Evolutionary conservation across 2,113 vertebrate species (phyloP).

Genomic region (Dicerorhinus sumatrensis): DNA sequence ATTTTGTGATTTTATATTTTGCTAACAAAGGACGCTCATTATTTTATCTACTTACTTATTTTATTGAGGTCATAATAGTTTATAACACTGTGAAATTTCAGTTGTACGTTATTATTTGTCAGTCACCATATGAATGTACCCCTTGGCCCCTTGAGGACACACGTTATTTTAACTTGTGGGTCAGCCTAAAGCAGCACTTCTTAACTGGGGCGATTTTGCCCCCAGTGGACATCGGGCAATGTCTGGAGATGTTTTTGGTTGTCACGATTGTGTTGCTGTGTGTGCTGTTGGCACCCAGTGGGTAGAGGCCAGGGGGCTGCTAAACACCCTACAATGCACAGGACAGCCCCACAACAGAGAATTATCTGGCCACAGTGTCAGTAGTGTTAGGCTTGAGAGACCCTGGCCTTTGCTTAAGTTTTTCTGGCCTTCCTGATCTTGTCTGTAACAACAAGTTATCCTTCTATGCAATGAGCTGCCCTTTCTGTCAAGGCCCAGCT

Average conservation of each 20-base stretch:
- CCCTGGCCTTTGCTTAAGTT: rapidly evolving
- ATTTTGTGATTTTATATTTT: background rate
- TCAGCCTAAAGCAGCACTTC: too few species aligned
- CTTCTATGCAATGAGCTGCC: rapidly evolving
- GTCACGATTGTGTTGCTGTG: background rate
- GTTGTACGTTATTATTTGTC: too few species aligned
- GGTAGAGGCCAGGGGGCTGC: background rate
- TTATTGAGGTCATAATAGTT: too few species aligned
- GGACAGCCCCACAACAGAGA: rapidly evolving
- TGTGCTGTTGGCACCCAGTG: background rate
- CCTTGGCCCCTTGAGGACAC: too few species aligned
- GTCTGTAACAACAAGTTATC: background rate
- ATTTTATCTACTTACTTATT: background rate
- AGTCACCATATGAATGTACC: too few species aligned
- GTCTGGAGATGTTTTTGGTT: background rate
- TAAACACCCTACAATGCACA: rapidly evolving
- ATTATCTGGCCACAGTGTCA: rapidly evolving
- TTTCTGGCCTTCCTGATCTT: background rate
- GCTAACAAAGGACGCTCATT: too few species aligned
- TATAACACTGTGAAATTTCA: too few species aligned
- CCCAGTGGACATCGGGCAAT: background rate
- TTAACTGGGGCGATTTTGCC: background rate
- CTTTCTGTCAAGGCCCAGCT: background rate
- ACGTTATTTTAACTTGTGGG: rapidly evolving
- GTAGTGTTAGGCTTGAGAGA: background rate